Evolutionary conservation across 2,888 invertebrate genomes (phyloP).

Genomic region (Epinotia ramella): DNA sequence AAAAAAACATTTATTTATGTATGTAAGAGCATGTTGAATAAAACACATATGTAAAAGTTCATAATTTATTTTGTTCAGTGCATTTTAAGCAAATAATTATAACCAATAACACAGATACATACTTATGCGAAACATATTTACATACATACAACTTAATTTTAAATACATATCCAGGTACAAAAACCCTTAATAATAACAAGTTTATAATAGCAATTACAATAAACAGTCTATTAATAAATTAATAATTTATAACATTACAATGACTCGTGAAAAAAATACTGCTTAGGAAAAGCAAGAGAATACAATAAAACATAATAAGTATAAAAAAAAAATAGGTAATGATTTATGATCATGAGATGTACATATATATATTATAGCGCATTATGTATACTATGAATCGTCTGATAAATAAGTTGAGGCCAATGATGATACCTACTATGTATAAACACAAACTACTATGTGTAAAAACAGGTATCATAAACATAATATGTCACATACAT

Average conservation of each 20-base stretch:
- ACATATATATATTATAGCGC: background rate
- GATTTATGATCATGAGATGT: background rate
- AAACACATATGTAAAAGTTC: conserved; percentile 11
- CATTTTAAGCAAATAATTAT: conserved; percentile 20
- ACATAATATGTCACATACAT: no score
- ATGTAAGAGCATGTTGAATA: background rate
- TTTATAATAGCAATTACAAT: background rate
- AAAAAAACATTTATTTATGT: no score
- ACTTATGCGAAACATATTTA: conserved; percentile 27
- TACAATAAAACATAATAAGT: background rate
- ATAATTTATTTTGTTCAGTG: conserved; percentile 34
- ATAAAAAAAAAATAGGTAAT: background rate
- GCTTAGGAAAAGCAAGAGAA: background rate
- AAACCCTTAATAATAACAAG: background rate
- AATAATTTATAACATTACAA: background rate
- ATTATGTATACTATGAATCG: background rate
- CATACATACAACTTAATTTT: background rate
- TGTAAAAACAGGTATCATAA: no score
- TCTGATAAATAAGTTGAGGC: no score
- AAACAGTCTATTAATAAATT: background rate
- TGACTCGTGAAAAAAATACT: background rate
- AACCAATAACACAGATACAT: conserved; percentile 36
- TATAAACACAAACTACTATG: no score
- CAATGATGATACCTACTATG: no score
- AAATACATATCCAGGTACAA: conserved; percentile 24